Conservation (phyloP, 2,113 vertebrate species). For the Craseonycteris thonglongyai region DNA sequence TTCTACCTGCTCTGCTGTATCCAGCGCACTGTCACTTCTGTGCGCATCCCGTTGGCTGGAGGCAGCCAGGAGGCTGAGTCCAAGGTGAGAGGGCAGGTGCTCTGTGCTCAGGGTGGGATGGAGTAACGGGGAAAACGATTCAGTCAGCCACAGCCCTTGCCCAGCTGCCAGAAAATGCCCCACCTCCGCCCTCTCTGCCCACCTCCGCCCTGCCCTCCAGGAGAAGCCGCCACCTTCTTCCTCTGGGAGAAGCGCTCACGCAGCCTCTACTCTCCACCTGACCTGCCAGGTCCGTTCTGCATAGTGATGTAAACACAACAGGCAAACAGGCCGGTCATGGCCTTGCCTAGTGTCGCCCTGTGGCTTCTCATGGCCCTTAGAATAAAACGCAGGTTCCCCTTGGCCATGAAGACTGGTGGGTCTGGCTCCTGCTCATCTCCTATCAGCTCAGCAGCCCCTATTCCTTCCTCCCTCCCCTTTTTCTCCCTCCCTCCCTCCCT, state of each 20-base stretch:
- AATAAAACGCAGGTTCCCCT: not conserved
- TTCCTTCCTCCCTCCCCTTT: no score
- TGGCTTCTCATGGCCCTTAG: not conserved
- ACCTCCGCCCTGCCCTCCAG: no score
- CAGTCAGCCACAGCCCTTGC: not conserved
- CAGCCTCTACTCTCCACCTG: not conserved
- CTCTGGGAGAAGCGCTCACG: not conserved
- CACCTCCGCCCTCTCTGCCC: not conserved
- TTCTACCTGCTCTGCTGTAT: not conserved
- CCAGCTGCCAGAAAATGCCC: not conserved
- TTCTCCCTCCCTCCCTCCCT: no score
- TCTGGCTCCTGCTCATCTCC: not conserved
- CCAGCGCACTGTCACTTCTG: no score
- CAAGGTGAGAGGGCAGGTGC: fast-evolving
- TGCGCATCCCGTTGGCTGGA: not conserved
- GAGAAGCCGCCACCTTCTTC: not conserved
- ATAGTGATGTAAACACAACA: no score
- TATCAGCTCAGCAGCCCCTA: no score
- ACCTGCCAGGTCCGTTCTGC: no score
- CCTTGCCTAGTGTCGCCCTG: not conserved
- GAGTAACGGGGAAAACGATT: not conserved
- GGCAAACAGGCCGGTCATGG: not conserved
- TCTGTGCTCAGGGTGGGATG: not conserved
- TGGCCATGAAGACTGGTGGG: not conserved
- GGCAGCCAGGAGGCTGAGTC: not conserved